Base-by-base conservation (phyloP, 2,888 invertebrate genomes). In the Tetragnatha montana region DNA sequence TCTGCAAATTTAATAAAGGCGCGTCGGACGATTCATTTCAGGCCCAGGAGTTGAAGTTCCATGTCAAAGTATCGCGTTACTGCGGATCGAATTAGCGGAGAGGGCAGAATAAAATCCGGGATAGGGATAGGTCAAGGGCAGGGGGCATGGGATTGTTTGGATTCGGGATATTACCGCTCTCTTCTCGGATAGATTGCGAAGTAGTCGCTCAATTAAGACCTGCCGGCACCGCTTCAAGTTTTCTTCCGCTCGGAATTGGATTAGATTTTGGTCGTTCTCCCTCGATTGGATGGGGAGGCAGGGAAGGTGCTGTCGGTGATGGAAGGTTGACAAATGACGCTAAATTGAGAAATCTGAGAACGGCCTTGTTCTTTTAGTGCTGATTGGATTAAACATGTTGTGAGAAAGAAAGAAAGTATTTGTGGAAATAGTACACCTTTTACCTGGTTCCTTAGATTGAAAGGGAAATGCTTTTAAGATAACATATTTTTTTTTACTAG, bases 1-100 rank as follows among this genome's bases (percentile, higher is more conserved):
- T 78, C 71, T 79, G 86, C 86, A 86, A 86, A 86, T 86, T 86
- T 86, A 86, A 86, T 86, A 86, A 86, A 80, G 86, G 47, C 79
- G 73, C 79, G 80, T 68, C 14, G 35, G 35, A 60, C 73, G n/a
- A 79, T 74, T 80, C 71, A 79, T 74, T 79, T 78, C 35, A 70
- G 76, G 68, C 22, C 17, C 49, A 49, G 84, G 35, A 76, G 22
- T 50, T 49, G 17, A 17, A n/a, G 35, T 35, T 35, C 75, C 14
- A 17, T 82, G 73, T 73, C 19, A 74, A 71, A 85, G 79, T 47
- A 86, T 17, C 71, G 74, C 74, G 68, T 73, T 74, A 74, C 85
- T 51, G 70, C 71, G 80, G 86, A 86, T 86, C 71, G 86, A 86
- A 86, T 86, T 86, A 86, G 80, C 68, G 50, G 35, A 14, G 69